These are phyloP conservation scores for Limnephilus marmoratus DNA, from an alignment of 2,888 invertebrate species.

Conservation along the genomic window DNA sequence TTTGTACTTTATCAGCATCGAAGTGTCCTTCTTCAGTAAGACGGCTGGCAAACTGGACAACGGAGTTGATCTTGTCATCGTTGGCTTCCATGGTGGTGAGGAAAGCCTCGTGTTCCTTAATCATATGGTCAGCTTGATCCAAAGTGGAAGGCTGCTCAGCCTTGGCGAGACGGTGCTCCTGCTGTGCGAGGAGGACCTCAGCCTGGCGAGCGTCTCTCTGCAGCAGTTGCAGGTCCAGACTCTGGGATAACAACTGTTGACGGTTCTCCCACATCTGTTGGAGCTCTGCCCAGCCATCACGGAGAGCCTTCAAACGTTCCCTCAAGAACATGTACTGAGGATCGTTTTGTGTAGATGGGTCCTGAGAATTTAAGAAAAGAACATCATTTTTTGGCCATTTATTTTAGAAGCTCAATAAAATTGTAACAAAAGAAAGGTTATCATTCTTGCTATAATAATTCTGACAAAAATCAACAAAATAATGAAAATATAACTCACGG, in stretches of 20 bases:
- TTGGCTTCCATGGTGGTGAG: slow-evolving; percentile 99
- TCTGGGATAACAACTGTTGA: slow-evolving; percentile 95
- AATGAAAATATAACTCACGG: slow-evolving; percentile 74
- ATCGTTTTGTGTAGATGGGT: slow-evolving; percentile 93
- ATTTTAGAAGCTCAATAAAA: neutral
- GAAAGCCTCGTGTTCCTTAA: slow-evolving; percentile 99
- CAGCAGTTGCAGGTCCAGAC: slow-evolving; percentile 95
- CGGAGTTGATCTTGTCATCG: slow-evolving; percentile 98
- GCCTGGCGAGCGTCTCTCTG: slow-evolving; percentile 98
- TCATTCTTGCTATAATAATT: neutral
- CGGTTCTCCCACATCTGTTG: slow-evolving; percentile 99
- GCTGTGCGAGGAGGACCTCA: slow-evolving; percentile 97
- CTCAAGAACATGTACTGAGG: slow-evolving; percentile 99
- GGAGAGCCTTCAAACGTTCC: slow-evolving; percentile 97
- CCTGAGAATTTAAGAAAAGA: slow-evolving; percentile 71
- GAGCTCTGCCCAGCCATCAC: slow-evolving; percentile 99
- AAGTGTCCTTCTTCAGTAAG: slow-evolving; percentile 96
- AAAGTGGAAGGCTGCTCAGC: slow-evolving; percentile 96
- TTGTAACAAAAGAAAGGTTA: neutral
- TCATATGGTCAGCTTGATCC: slow-evolving; percentile 97
- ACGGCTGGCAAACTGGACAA: slow-evolving; percentile 95
- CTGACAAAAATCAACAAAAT: neutral
- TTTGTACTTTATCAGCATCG: slow-evolving; percentile 96
- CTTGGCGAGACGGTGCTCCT: slow-evolving; percentile 97
- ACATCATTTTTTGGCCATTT: slow-evolving; percentile 10